Conservation (phyloP, 1,140 invertebrate genomes). For the Drosophila jambulina region DNA sequence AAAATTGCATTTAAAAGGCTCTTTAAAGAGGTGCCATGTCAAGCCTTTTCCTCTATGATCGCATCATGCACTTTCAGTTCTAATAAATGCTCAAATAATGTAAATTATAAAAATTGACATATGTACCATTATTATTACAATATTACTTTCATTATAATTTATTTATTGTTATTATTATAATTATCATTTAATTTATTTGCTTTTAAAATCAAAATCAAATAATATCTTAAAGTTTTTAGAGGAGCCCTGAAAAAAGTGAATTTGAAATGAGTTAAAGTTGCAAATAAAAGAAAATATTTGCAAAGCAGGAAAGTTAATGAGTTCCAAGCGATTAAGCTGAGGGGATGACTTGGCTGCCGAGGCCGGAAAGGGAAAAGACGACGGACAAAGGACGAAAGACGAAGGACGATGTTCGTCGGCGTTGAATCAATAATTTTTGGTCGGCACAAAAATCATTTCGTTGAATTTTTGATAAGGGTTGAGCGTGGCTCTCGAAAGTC, state of each 20-base stretch:
- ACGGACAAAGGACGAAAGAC: background rate
- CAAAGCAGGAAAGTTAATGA: constrained; percentile 37
- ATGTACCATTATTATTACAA: too few relatives aligned
- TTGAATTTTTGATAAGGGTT: constrained; percentile 62
- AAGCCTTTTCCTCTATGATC: too few relatives aligned
- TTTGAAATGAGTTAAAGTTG: background rate
- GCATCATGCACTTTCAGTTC: too few relatives aligned
- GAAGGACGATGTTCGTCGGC: constrained; percentile 20
- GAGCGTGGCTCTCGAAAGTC: constrained; percentile 6
- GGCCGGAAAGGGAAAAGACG: background rate
- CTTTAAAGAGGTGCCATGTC: background rate
- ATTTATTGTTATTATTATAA: too few relatives aligned
- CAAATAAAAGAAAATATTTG: constrained; percentile 27
- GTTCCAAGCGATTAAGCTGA: constrained; percentile 38
- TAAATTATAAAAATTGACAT: too few relatives aligned
- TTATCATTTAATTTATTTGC: background rate
- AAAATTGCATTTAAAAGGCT: background rate
- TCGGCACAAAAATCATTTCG: constrained; percentile 16
- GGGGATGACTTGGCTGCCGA: background rate
- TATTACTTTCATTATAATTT: too few relatives aligned
- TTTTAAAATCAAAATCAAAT: background rate
- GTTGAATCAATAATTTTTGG: constrained; percentile 33
- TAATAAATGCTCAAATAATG: too few relatives aligned
- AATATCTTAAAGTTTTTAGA: background rate
- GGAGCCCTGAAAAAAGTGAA: background rate